Evolutionary conservation across 2,888 invertebrate genomes (phyloP).

Genomic region (Trachelus iudaicus): DNA sequence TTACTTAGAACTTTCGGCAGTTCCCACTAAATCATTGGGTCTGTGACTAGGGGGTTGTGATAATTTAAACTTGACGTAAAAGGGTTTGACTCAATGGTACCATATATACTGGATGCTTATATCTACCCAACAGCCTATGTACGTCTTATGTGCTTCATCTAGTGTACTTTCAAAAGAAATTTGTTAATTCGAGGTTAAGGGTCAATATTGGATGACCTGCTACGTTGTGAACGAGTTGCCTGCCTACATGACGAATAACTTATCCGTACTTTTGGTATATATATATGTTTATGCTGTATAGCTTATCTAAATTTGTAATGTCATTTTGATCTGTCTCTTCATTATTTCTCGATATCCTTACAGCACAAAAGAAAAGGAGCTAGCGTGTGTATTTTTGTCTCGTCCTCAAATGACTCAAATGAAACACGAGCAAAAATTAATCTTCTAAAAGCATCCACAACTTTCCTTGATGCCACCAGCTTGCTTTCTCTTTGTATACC

Average conservation of each 20-base stretch:
- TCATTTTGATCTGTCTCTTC: not conserved
- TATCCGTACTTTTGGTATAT: not conserved
- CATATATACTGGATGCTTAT: not conserved
- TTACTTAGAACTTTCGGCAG: conserved; percentile 31
- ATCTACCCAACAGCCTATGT: not conserved
- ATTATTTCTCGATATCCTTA: not conserved
- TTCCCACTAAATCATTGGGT: conserved; percentile 32
- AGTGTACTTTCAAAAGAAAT: not conserved
- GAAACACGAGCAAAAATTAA: conserved; percentile 31
- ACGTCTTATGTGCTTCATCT: not conserved
- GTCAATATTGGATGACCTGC: not conserved
- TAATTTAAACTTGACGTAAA: conserved; percentile 31
- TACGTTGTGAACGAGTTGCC: not conserved
- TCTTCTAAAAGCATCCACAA: conserved; percentile 39
- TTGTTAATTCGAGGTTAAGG: not conserved
- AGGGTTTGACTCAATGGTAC: conserved; percentile 2
- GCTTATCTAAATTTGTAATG: not conserved
- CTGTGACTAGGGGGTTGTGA: conserved; percentile 32
- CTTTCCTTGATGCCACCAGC: conserved; percentile 12
- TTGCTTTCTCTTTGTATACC: conserved; percentile 1
- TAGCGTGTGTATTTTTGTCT: not conserved
- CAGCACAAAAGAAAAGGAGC: not conserved
- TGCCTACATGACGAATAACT: not conserved
- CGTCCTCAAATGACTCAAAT: not conserved
- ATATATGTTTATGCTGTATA: not conserved